Evolutionary conservation across 2,113 vertebrate species (phyloP).

Genomic region (Tursiops truncatus): DNA sequence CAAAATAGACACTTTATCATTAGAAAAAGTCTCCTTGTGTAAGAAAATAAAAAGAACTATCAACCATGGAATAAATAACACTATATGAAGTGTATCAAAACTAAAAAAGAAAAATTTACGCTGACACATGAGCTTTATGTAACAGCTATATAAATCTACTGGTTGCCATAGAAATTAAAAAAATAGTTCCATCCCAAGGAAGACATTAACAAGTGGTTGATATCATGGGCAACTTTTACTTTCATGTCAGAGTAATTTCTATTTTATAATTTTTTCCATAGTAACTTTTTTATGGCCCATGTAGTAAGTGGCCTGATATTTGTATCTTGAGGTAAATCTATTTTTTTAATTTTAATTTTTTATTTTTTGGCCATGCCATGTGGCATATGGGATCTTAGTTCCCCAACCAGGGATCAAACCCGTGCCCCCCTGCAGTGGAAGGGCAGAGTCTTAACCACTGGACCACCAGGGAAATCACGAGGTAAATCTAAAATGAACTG

Average conservation of each 20-base stretch:
- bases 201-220: neutral
- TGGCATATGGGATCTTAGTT: neutral
- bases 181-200: neutral
- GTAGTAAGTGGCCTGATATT: neutral
- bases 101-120: neutral
- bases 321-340: neutral
- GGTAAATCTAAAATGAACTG: constrained; percentile 26
- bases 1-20: neutral
- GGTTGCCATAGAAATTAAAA: constrained; percentile 31
- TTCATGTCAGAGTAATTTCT: constrained; percentile 38
- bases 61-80: constrained; percentile 16
- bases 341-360: neutral
- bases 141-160: neutral
- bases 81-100: neutral
- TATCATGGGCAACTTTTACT: constrained; percentile 12
- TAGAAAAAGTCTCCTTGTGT: neutral
- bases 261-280: constrained; percentile 45
- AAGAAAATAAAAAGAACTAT: constrained; percentile 10
- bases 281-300: neutral
- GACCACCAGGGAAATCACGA: neutral
- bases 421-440: neutral
- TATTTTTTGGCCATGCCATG: neutral
- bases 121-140: constrained; percentile 1
- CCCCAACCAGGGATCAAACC: neutral
- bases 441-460: neutral